Evolutionary conservation across 2,113 vertebrate genomes (phyloP).

Genomic region (Tor tambroides): DNA sequence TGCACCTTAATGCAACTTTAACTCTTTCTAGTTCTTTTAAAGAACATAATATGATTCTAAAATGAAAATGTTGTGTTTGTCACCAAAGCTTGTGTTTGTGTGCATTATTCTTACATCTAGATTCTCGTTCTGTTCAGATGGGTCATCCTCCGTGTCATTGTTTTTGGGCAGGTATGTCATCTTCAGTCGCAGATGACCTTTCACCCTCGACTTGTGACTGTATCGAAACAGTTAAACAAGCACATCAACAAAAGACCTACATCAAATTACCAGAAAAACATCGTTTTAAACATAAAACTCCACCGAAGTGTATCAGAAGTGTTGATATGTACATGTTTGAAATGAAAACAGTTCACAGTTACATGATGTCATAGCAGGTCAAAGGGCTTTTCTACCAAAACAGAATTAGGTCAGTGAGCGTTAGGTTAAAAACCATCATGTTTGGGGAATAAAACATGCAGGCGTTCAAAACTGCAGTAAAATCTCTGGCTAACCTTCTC

Average conservation of each 20-base stretch:
- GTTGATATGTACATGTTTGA: slow-evolving; percentile 27
- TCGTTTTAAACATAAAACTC: background rate
- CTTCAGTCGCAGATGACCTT: slow-evolving; percentile 95
- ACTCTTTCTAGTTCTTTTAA: background rate
- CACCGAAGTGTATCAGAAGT: background rate
- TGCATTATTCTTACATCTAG: slow-evolving; percentile 80
- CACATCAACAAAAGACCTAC: background rate
- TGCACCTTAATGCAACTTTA: background rate
- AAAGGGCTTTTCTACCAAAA: background rate
- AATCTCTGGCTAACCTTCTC: slow-evolving; percentile 82
- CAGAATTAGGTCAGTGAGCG: background rate
- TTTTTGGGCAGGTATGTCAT: slow-evolving; percentile 96
- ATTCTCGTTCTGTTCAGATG: slow-evolving; percentile 84
- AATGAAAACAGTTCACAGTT: slow-evolving; percentile 4
- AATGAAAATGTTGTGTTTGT: background rate
- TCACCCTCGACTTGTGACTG: slow-evolving; percentile 95
- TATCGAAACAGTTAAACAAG: background rate
- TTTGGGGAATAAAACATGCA: slow-evolving; percentile 26
- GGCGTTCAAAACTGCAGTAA: slow-evolving; percentile 20
- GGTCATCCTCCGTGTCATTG: slow-evolving; percentile 84
- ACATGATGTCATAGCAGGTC: background rate
- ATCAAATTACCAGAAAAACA: background rate
- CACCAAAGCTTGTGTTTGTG: background rate
- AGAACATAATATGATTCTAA: background rate
- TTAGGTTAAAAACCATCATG: background rate